Conservation (phyloP, 2,888 invertebrate species). For the Netelia fuscicornis region DNA sequence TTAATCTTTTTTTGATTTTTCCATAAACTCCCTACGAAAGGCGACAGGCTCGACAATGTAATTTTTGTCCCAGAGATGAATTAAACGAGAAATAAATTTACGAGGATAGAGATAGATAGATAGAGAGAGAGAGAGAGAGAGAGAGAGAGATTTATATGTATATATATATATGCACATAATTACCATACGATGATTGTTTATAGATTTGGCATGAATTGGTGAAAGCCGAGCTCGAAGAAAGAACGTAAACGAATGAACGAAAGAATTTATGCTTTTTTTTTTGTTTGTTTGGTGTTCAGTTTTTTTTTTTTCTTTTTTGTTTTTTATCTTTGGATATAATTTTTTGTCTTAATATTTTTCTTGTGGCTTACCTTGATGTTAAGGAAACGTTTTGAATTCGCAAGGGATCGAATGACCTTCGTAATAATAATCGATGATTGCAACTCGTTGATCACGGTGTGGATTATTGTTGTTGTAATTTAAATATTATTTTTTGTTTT, state of each 20-base stretch:
- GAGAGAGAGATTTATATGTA: background rate
- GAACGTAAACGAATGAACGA: conserved; percentile 64
- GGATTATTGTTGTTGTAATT: background rate
- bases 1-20: background rate
- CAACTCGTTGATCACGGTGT: conserved; percentile 16
- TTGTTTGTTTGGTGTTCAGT: background rate
- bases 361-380: conserved; percentile 72
- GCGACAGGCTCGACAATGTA: conserved; percentile 21
- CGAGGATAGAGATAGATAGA: background rate
- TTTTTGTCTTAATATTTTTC: conserved; percentile 12
- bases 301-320: background rate
- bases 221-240: conserved; percentile 70
- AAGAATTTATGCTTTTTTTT: conserved; percentile 31
- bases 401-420: conserved; percentile 61
- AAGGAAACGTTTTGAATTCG: conserved; percentile 68
- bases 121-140: background rate
- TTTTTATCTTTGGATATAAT: too few relatives aligned
- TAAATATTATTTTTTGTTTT: background rate
- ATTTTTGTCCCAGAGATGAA: conserved; percentile 24
- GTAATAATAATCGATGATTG: conserved; percentile 40
- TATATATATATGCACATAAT: conserved; percentile 38
- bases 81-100: conserved; percentile 31
- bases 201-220: conserved; percentile 60
- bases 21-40: conserved; percentile 34
- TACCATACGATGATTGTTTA: conserved; percentile 38